These are phyloP conservation scores for Melanerpes aurifrons DNA, from an alignment of 2,113 vertebrate genomes.

Conservation along the genomic window DNA sequence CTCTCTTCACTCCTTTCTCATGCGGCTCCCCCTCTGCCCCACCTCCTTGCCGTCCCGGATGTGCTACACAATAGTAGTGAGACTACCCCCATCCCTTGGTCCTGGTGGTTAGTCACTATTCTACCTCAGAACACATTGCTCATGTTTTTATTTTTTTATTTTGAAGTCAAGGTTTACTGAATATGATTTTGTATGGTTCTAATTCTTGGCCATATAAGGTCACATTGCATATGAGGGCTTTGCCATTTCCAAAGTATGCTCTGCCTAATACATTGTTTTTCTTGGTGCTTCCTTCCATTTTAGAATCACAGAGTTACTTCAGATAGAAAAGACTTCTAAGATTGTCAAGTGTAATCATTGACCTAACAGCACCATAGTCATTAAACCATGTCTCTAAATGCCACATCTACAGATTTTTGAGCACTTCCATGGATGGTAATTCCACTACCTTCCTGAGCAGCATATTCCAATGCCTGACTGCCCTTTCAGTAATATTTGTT, in stretches of 20 bases:
- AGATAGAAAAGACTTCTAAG: no score
- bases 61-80: not conserved
- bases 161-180: not conserved
- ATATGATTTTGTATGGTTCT: not conserved
- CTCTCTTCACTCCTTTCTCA: not conserved
- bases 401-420: no score
- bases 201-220: constrained; percentile 27
- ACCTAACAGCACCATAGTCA: no score
- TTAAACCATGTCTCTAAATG: no score
- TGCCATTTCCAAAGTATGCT: not conserved
- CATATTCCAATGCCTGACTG: no score
- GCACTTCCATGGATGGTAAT: no score
- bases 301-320: not conserved
- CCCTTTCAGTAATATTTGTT: no score
- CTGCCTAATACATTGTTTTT: not conserved
- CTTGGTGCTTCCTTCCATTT: not conserved
- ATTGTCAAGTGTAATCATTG: no score
- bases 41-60: not conserved
- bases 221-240: not conserved
- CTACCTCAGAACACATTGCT: not conserved
- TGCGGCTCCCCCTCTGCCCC: not conserved
- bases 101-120: constrained; percentile 24
- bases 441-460: no score
- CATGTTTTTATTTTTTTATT: not conserved
- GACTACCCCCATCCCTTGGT: not conserved